These are phyloP conservation scores for Blastomussa wellsi DNA, from an alignment of 92 coral and sea anemone genomes.

Conservation along the genomic window DNA sequence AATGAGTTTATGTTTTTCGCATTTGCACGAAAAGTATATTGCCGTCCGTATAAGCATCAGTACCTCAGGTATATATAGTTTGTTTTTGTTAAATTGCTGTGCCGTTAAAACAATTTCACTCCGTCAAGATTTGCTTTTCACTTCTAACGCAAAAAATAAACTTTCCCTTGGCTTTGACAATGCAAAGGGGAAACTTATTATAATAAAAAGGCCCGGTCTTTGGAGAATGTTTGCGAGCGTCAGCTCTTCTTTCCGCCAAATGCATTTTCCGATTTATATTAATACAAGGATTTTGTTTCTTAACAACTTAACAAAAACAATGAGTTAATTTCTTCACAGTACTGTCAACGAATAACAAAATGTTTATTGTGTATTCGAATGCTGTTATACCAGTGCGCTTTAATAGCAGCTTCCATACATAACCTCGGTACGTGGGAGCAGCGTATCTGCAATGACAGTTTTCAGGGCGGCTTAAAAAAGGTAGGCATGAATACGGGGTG, in stretches of 20 bases:
- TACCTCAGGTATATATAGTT: neutral
- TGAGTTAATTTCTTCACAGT: slow-evolving; percentile 25
- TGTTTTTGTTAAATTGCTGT: neutral
- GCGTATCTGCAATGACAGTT: neutral
- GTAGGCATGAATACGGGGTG: slow-evolving; percentile 18
- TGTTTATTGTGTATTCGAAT: slow-evolving; percentile 17
- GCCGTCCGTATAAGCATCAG: neutral
- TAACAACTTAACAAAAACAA: neutral
- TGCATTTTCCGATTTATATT: slow-evolving; percentile 15
- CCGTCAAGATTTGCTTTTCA: neutral
- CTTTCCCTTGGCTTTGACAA: neutral
- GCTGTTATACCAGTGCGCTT: neutral
- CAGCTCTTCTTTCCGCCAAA: neutral
- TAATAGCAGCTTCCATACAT: neutral
- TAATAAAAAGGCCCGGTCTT: neutral
- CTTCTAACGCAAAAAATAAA: too few relatives aligned
- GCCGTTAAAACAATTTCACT: neutral
- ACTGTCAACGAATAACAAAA: neutral
- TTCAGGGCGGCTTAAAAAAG: slow-evolving; percentile 3
- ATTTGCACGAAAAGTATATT: neutral
- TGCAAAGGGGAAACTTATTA: neutral
- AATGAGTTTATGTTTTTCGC: neutral
- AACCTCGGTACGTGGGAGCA: neutral
- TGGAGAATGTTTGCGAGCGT: neutral
- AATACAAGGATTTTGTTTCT: slow-evolving; percentile 12